Evolutionary conservation across 2,113 vertebrate genomes (phyloP).

Genomic region (Pseudolaguvia tuberculata): DNA sequence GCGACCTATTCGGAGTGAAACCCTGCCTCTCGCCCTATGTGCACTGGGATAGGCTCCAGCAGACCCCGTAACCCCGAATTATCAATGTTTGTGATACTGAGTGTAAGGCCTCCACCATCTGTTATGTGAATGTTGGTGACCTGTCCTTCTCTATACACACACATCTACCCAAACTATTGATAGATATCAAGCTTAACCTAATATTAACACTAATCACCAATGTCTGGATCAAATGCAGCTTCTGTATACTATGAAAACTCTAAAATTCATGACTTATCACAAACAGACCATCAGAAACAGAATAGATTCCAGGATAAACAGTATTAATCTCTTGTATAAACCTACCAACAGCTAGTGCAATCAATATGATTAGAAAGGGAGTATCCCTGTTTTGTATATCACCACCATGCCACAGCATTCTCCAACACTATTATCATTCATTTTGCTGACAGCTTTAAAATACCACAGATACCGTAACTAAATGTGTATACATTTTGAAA

Average conservation of each 20-base stretch:
- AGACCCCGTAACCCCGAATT: too few species aligned
- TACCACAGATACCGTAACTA: neutral
- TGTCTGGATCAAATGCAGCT: neutral
- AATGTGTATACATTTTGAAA: neutral
- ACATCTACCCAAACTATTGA: too few species aligned
- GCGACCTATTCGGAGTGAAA: too few species aligned
- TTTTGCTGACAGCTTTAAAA: neutral
- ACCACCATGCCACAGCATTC: neutral
- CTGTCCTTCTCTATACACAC: too few species aligned
- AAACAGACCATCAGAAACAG: neutral
- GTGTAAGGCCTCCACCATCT: neutral
- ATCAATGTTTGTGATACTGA: neutral
- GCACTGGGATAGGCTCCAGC: too few species aligned
- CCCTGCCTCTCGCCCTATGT: too few species aligned
- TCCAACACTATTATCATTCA: slow-evolving; percentile 12
- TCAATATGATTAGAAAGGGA: slow-evolving; percentile 9
- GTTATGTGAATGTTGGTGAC: too few species aligned
- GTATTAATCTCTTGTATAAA: slow-evolving; percentile 15
- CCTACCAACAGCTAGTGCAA: slow-evolving; percentile 1
- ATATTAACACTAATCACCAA: too few species aligned
- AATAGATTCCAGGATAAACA: neutral
- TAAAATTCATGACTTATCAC: too few species aligned
- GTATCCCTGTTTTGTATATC: neutral
- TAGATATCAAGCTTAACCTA: too few species aligned
- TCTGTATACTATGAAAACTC: too few species aligned